Percentiles rank a stretch among this genome's conserved stretches.
These are phyloP conservation scores for Ascaphus truei DNA, from an alignment of 2,113 vertebrate species.

Conservation along the genomic window DNA sequence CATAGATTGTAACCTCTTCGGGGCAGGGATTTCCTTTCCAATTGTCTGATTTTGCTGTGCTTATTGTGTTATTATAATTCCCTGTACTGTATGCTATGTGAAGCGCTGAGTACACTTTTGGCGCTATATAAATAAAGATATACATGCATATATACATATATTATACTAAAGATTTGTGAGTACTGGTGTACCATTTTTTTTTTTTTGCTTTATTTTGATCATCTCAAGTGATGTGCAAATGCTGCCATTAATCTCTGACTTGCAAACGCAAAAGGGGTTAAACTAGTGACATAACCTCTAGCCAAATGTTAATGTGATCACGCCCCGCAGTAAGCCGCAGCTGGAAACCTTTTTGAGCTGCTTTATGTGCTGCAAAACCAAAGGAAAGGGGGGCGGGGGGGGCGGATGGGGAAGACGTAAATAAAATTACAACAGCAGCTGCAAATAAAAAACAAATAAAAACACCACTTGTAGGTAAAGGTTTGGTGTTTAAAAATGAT, in stretches of 20 bases:
- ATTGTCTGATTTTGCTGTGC: too few species aligned
- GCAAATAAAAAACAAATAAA: slow-evolving; percentile 47
- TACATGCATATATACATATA: too few species aligned
- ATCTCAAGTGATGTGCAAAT: background rate
- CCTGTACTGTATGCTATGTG: too few species aligned
- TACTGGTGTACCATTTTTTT: too few species aligned
- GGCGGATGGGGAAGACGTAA: background rate
- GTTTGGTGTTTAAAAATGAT: slow-evolving; percentile 52
- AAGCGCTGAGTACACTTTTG: too few species aligned
- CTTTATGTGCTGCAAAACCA: background rate
- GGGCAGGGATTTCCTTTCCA: too few species aligned
- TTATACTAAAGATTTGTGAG: too few species aligned
- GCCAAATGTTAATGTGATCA: slow-evolving; percentile 5
- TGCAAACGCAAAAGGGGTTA: background rate
- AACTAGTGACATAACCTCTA: background rate
- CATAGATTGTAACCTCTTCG: too few species aligned
- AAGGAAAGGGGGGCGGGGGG: slow-evolving; percentile 1
- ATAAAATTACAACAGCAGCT: slow-evolving; percentile 42
- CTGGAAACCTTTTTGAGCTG: slow-evolving; percentile 17
- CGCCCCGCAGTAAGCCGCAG: slow-evolving; percentile 2
- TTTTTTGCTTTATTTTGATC: too few species aligned
- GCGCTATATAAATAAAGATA: too few species aligned
- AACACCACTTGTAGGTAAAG: slow-evolving; percentile 40
- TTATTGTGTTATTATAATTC: too few species aligned
- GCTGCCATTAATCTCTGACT: background rate